Conservation (phyloP, 2,113 vertebrate genomes). For the Varanus salvator region DNA sequence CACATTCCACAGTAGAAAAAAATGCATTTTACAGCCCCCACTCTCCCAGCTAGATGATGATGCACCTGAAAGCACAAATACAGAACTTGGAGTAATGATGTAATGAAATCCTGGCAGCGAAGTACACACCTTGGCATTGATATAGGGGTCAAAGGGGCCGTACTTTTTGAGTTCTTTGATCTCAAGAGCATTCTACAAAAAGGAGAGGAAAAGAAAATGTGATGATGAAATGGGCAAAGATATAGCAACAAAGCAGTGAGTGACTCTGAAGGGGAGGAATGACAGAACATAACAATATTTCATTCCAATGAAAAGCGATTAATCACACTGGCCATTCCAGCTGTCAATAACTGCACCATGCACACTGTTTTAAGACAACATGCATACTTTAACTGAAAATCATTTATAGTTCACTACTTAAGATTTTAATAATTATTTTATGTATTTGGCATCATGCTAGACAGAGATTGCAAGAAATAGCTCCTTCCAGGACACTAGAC, state of each 20-base stretch:
- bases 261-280: conserved; percentile 61
- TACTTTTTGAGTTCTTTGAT: conserved; percentile 99
- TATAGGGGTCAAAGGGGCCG: conserved; percentile 99
- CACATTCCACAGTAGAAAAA: conserved; percentile 57
- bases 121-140: conserved; percentile 99
- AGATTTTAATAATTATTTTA: conserved; percentile 13
- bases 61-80: conserved; percentile 64
- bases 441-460: conserved; percentile 13
- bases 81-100: conserved; percentile 70
- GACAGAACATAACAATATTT: conserved; percentile 51
- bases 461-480: not conserved
- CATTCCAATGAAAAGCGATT: conserved; percentile 63
- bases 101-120: conserved; percentile 76
- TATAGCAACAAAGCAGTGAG: conserved; percentile 79
- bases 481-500: conserved; percentile 1
- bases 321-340: conserved; percentile 58
- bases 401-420: conserved; percentile 10
- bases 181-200: conserved; percentile 98
- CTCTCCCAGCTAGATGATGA: conserved; percentile 54
- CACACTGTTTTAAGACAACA: conserved; percentile 24
- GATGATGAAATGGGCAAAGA: conserved; percentile 83
- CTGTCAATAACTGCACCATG: conserved; percentile 39
- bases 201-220: conserved; percentile 78
- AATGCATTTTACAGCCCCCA: conserved; percentile 55
- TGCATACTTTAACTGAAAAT: conserved; percentile 38